Evolutionary conservation across 2,888 invertebrate genomes (phyloP).

Genomic region (Heliconius erato): DNA sequence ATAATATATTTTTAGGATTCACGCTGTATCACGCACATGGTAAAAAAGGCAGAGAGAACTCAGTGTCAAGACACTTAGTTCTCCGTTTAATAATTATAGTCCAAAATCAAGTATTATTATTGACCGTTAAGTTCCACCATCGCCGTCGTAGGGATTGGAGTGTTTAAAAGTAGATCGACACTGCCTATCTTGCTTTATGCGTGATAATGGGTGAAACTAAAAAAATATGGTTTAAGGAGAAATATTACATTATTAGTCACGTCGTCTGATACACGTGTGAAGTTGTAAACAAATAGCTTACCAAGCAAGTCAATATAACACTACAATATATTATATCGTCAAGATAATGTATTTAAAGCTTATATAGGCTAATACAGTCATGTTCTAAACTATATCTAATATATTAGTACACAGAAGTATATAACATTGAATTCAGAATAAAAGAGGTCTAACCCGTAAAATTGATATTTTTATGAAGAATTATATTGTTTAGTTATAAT

Average conservation of each 20-base stretch:
- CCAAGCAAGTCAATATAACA: constrained; percentile 29
- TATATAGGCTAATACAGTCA: constrained; percentile 51
- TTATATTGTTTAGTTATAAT: neutral
- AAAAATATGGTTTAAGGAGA: neutral
- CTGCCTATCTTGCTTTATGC: neutral
- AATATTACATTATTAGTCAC: neutral
- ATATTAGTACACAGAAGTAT: constrained; percentile 44
- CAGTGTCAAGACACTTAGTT: no score
- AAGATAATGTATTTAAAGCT: constrained; percentile 51
- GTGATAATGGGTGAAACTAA: neutral
- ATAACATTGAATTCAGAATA: constrained; percentile 10
- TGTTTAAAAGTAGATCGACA: no score
- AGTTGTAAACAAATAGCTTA: constrained; percentile 17
- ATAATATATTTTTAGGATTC: neutral
- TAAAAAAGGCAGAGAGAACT: neutral
- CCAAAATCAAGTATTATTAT: no score
- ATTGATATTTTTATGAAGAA: neutral
- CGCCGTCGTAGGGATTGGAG: no score
- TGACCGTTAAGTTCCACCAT: no score
- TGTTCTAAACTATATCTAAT: constrained; percentile 49
- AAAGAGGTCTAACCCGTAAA: neutral
- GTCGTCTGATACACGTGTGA: constrained; percentile 1
- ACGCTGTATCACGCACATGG: neutral
- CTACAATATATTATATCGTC: constrained; percentile 38
- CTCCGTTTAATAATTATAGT: no score